phyloP scores from a whole-genome alignment of 23 tunicate species.

The Styela plicata region DNA sequence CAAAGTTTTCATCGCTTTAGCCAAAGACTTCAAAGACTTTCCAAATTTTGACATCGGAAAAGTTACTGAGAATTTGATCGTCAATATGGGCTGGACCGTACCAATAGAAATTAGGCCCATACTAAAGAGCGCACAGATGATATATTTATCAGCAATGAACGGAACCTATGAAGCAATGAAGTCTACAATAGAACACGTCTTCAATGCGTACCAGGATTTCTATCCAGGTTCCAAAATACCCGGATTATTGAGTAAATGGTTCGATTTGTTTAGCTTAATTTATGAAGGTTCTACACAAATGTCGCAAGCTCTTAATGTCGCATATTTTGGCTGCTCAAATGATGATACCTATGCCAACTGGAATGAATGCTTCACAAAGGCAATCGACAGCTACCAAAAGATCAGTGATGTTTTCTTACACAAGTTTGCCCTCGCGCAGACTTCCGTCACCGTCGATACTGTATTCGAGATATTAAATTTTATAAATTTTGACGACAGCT shows the following conservation, averaged over 20 bases:
- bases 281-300: too few species aligned
- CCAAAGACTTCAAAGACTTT: neutral
- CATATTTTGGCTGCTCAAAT: neutral
- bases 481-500: too few species aligned
- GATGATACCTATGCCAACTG: neutral
- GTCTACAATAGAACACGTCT: neutral
- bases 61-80: neutral
- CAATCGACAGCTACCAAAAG: too few species aligned
- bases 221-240: constrained; percentile 8
- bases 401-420: too few species aligned
- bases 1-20: neutral
- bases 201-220: neutral
- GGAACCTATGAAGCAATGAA: neutral
- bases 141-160: neutral
- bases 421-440: neutral
- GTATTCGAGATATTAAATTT: neutral
- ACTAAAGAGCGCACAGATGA: constrained; percentile 1
- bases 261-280: too few species aligned
- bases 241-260: neutral
- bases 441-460: neutral
- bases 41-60: constrained; percentile 3
- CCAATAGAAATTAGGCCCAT: neutral
- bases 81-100: neutral
- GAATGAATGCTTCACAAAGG: neutral
- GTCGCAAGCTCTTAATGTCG: neutral